Percentiles rank a stretch among this genome's conserved stretches.
Evolutionary conservation across 2,113 vertebrate genomes (phyloP).

Genomic region (western clawed frog (Xenopus tropicalis)): DNA sequence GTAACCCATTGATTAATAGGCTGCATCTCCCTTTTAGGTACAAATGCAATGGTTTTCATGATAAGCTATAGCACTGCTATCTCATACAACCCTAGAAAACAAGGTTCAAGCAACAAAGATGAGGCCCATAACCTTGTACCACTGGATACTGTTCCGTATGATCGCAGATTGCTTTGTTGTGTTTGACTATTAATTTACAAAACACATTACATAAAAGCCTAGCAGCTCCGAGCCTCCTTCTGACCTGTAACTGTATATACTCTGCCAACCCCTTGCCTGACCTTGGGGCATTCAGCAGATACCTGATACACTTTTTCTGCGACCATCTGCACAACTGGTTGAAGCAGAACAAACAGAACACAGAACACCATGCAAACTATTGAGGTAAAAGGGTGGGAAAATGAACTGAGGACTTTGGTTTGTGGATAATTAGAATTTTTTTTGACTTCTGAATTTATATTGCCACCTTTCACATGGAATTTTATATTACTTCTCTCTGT

Average conservation of each 20-base stretch:
- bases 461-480: no score
- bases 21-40: no score
- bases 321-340: constrained; percentile 12
- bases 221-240: constrained; percentile 1
- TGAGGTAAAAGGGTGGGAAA: no score
- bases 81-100: no score
- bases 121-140: not conserved
- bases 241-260: constrained; percentile 27
- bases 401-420: no score
- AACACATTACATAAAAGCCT: constrained; percentile 32
- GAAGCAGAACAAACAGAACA: not conserved
- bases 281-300: constrained; percentile 18
- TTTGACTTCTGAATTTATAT: no score
- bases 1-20: no score
- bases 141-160: constrained; percentile 4
- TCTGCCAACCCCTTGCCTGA: constrained; percentile 13
- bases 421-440: no score
- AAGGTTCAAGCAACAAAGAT: no score
- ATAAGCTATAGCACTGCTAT: no score
- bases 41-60: no score
- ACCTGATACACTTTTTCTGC: constrained; percentile 10
- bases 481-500: no score
- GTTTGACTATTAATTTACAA: constrained; percentile 18
- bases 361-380: constrained; percentile 3
- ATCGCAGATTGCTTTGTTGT: constrained; percentile 30